A percentile compares a stretch with the other conserved stretches of the same genome.
Evolutionary conservation across 2,888 invertebrate species (phyloP).

Genomic region (Quadroppia sp.): DNA sequence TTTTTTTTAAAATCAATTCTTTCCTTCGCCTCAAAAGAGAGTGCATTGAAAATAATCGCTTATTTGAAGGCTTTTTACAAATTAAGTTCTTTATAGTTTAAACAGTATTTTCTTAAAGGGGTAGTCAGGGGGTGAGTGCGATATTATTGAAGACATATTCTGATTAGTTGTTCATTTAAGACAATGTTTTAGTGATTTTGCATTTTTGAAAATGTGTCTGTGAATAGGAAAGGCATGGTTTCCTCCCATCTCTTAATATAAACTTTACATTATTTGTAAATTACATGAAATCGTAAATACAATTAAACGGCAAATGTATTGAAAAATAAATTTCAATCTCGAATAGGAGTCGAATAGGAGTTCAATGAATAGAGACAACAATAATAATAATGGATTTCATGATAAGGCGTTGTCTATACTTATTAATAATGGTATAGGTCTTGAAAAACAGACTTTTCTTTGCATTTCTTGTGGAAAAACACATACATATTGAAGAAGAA

Average conservation of each 20-base stretch:
- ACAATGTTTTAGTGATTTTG: too few species aligned
- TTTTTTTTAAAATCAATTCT: not conserved
- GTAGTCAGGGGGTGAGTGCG: too few species aligned
- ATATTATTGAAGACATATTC: too few species aligned
- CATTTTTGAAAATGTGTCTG: too few species aligned
- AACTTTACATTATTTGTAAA: not conserved
- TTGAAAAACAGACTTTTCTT: not conserved
- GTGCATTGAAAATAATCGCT: not conserved
- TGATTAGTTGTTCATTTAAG: too few species aligned
- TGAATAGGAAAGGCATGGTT: too few species aligned
- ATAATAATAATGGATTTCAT: slow-evolving; percentile 30
- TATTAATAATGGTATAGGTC: slow-evolving; percentile 20
- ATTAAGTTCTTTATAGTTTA: too few species aligned
- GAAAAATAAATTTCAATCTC: not conserved
- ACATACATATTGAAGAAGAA: too few species aligned
- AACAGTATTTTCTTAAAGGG: too few species aligned
- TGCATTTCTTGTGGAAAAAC: not conserved
- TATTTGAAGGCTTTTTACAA: not conserved
- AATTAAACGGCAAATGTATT: not conserved
- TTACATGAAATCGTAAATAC: not conserved
- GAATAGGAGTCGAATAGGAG: not conserved
- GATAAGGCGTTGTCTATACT: slow-evolving; percentile 16
- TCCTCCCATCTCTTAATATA: too few species aligned
- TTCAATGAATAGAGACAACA: slow-evolving; percentile 18
- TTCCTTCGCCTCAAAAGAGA: not conserved